A percentile compares a stretch with the other conserved stretches of the same genome.
Conservation (phyloP, 1,140 invertebrate genomes). For the Tetranychus urticae region DNA sequence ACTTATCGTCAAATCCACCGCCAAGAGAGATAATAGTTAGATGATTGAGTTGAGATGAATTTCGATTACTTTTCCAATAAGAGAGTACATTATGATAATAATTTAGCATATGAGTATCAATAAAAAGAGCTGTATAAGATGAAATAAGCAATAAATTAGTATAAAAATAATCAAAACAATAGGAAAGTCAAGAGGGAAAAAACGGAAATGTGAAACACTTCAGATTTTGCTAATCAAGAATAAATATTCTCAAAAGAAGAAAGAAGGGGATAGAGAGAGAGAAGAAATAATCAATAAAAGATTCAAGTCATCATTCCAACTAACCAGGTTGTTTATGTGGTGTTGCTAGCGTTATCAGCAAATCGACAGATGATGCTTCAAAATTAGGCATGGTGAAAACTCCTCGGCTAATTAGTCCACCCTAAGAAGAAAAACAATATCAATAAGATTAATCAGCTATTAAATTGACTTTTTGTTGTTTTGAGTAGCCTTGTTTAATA, state of each 20-base stretch:
- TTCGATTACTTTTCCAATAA: neutral
- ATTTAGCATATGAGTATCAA: neutral
- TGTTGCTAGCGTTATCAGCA: conserved; percentile 6
- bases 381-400: conserved; percentile 1
- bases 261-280: too few species aligned
- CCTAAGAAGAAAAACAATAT: neutral
- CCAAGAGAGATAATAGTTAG: conserved; percentile 4
- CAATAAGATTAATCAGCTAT: neutral
- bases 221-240: neutral
- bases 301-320: neutral
- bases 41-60: neutral
- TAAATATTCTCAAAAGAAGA: neutral
- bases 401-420: conserved; percentile 4
- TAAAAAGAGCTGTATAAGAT: neutral
- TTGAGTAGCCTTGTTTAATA: too few species aligned
- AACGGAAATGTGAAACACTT: too few species aligned
- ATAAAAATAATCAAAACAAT: too few species aligned
- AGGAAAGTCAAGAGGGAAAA: too few species aligned
- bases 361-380: neutral
- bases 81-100: conserved; percentile 1
- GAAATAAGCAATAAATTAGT: neutral
- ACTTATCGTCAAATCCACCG: conserved; percentile 6
- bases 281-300: too few species aligned
- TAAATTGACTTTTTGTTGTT: neutral
- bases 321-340: conserved; percentile 5